Base-by-base conservation (phyloP, 2,797 vertebrate genomes). In the Oophaga sylvatica region DNA sequence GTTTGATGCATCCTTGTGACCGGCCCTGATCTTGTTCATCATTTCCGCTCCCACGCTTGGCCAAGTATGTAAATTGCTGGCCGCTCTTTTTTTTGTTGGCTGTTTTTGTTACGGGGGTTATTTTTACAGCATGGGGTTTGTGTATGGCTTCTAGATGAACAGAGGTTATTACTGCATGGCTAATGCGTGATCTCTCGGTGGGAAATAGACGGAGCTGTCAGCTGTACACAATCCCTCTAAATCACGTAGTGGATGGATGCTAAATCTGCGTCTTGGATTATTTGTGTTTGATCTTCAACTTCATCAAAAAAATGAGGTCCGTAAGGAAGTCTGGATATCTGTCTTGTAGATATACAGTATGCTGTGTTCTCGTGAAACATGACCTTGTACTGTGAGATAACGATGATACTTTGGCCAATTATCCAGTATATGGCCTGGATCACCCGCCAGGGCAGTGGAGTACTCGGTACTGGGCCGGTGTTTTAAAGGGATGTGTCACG, bases 141-240 rank as follows among this genome's bases (percentile, higher is more conserved):
- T 76, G 35, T 48, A 76, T 63, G 20, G 71, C 22, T 45, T 9
- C 2, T 75, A 57, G 15, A 60, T 60, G 75, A 84, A 84, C 68
- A 73, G 35, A 59, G 17, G 83, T 84, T 76, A 76, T 63, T 84
- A 63, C 71, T 62, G 71, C n/a, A 15, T 12, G 31, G 56, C 29
- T 45, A 45, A 81, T 45, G 59, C 41, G 79, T 81, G 79, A 81
- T 63, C 31, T 65, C 5, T 63, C 31, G 16, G 22, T 48, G 19
- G 79, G 45, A 29, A 63, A 59, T 59, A 26, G 57, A 79, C 2
- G 26, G 41, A n/a, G 41, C 41, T 13, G 73, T 22, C 41, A 53
- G 71, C 45, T 11, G 5, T 76, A 26, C 73, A 7, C 13, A 22
- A n/a, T 76, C 20, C 45, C 20, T 48, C 41, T 76, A 45, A 76